Evolutionary conservation across 2,888 invertebrate species (phyloP).

Genomic region (Pachycephus smyrnensis): DNA sequence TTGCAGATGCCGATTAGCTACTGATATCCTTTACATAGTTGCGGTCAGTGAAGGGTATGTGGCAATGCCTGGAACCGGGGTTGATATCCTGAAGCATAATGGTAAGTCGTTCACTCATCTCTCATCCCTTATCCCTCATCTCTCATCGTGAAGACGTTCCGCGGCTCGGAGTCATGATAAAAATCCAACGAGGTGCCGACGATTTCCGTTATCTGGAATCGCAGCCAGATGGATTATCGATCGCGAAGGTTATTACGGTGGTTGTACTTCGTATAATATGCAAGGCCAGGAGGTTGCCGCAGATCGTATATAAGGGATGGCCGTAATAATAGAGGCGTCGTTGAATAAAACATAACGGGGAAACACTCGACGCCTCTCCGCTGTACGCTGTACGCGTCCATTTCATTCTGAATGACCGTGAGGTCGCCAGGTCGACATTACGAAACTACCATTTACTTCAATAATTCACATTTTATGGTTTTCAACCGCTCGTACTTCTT

Average conservation of each 20-base stretch:
- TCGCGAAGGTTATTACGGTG: conserved; percentile 34
- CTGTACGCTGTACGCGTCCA: neutral
- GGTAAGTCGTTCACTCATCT: neutral
- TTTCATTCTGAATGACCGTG: neutral
- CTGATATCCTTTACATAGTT: neutral
- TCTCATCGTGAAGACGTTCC: neutral
- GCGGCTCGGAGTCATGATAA: conserved; percentile 27
- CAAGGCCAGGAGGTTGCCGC: neutral
- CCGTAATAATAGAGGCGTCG: conserved; percentile 9
- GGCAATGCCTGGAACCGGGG: neutral
- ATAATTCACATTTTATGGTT: neutral
- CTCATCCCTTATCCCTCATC: too few species aligned
- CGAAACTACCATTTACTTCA: neutral
- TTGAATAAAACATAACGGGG: conserved; percentile 20
- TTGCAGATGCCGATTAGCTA: neutral
- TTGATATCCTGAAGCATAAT: neutral
- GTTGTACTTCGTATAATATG: conserved; percentile 17
- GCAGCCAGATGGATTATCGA: conserved; percentile 40
- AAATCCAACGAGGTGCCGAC: conserved; percentile 36
- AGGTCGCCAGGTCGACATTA: neutral
- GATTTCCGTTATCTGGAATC: conserved; percentile 42
- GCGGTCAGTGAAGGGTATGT: neutral
- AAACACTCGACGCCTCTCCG: conserved; percentile 9
- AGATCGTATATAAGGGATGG: neutral
- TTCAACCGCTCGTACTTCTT: neutral